Conservation (phyloP, 2,113 vertebrate genomes). For the Aspidoscelis tigris region DNA sequence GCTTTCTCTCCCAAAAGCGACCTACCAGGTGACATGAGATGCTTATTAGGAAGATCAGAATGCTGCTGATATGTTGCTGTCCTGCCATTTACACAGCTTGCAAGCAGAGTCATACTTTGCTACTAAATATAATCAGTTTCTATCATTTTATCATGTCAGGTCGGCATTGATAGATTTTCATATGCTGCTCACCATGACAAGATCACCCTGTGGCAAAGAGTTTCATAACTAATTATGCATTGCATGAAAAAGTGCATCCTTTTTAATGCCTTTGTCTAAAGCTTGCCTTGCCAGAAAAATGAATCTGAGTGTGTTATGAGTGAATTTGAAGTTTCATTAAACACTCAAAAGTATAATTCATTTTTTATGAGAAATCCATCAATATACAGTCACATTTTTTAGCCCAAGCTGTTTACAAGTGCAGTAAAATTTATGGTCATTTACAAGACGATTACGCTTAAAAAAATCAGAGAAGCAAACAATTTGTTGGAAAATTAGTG, state of each 20-base stretch:
- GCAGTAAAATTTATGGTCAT: background rate
- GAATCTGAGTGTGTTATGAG: background rate
- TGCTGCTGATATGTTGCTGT: background rate
- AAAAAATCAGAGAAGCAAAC: background rate
- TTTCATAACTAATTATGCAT: conserved; percentile 5
- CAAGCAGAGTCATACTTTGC: background rate
- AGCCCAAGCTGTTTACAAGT: background rate
- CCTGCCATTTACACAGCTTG: background rate
- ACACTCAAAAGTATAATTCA: background rate
- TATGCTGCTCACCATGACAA: background rate
- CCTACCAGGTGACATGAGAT: background rate
- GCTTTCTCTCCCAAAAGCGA: background rate
- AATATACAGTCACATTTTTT: background rate
- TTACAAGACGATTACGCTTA: background rate
- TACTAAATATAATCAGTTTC: background rate
- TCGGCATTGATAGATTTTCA: background rate
- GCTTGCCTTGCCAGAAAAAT: background rate
- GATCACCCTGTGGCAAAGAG: background rate
- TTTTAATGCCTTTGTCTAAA: background rate
- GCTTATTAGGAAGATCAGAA: background rate
- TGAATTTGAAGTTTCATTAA: background rate
- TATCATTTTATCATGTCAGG: background rate
- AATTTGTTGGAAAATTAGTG: background rate
- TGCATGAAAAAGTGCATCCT: background rate
- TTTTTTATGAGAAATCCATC: background rate